A percentile compares a stretch with the other conserved stretches of the same genome.
These are phyloP conservation scores for Catharus bicknelli DNA, from an alignment of 2,113 vertebrate genomes.

Conservation along the genomic window DNA sequence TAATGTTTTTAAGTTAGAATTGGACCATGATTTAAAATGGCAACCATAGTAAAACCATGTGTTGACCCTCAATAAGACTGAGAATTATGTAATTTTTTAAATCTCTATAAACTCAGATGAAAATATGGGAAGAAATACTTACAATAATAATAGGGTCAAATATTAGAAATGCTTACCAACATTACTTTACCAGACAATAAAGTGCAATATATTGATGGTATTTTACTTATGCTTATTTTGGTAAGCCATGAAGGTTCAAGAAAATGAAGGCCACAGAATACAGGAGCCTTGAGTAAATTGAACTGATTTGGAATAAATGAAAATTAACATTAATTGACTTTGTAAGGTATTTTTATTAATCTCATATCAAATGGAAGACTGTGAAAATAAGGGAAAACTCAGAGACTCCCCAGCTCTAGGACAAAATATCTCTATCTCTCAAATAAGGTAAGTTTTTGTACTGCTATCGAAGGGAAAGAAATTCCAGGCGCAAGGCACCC, in stretches of 20 bases:
- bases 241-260: neutral
- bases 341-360: rapidly evolving
- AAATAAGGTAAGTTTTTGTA: neutral
- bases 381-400: neutral
- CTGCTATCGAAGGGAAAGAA: neutral
- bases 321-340: neutral
- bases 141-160: neutral
- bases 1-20: neutral
- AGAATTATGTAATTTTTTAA: neutral
- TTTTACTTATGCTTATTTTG: neutral
- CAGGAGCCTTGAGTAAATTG: neutral
- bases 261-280: neutral
- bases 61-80: neutral
- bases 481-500: neutral
- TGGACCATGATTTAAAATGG: neutral
- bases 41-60: neutral
- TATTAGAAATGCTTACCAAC: neutral
- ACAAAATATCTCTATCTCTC: neutral
- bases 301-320: neutral
- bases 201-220: neutral
- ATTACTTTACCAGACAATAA: neutral
- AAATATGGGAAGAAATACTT: neutral
- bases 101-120: neutral
- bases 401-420: neutral
- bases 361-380: neutral